Conservation (phyloP, 2,888 invertebrate genomes). For the Meliscaeva auricollis region DNA sequence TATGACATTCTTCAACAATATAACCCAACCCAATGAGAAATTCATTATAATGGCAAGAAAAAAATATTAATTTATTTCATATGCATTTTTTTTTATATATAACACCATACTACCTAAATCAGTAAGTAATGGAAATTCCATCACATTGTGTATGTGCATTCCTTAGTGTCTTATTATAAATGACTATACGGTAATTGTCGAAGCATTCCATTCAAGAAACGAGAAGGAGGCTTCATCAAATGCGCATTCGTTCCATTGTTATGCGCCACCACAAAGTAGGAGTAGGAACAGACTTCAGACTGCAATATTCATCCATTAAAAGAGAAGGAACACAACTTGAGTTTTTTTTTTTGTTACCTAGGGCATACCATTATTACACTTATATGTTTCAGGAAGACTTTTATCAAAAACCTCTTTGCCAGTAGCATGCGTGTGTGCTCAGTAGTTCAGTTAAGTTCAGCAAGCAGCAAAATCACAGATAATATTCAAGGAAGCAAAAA, state of each 20-base stretch:
- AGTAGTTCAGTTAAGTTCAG: constrained; percentile 40
- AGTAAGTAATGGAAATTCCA: constrained; percentile 61
- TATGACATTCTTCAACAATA: constrained; percentile 33
- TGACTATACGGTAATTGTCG: constrained; percentile 63
- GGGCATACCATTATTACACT: constrained; percentile 49
- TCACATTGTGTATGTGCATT: constrained; percentile 56
- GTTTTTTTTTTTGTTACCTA: constrained; percentile 37
- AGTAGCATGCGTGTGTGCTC: constrained; percentile 47
- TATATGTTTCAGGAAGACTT: constrained; percentile 56
- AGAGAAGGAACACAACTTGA: constrained; percentile 22
- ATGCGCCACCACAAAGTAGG: background rate
- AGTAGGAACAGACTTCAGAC: constrained; percentile 36
- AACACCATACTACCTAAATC: constrained; percentile 22
- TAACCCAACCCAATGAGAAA: constrained; percentile 42
- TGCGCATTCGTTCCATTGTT: constrained; percentile 57
- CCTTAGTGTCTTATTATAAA: constrained; percentile 60
- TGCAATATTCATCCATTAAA: constrained; percentile 36
- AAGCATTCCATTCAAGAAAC: constrained; percentile 54
- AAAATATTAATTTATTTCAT: background rate
- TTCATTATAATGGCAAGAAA: constrained; percentile 43
- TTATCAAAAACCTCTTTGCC: constrained; percentile 36
- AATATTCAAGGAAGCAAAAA: constrained; percentile 69
- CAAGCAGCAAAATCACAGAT: constrained; percentile 58
- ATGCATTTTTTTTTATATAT: constrained; percentile 15
- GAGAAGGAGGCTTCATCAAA: constrained; percentile 24